These are phyloP conservation scores for Eucriotettix oculatus DNA, from an alignment of 2,888 invertebrate genomes.

Conservation along the genomic window DNA sequence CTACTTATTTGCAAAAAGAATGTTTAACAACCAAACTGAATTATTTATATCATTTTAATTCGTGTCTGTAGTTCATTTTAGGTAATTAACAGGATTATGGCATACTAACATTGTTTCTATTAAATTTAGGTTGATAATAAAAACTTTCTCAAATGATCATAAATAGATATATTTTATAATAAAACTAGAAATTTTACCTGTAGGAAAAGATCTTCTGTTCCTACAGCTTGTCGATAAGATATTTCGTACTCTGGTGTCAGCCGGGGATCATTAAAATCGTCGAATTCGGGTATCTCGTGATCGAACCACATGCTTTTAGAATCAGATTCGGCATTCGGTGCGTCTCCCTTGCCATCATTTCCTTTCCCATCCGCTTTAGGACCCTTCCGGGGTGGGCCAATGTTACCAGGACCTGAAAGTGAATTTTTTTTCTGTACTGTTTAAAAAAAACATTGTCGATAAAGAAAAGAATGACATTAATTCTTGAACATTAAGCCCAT, in stretches of 20 bases:
- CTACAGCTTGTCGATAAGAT: slow-evolving; percentile 69
- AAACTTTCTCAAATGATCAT: too few species aligned
- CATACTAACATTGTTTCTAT: too few species aligned
- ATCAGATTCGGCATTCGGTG: slow-evolving; percentile 13
- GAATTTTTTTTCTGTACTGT: background rate
- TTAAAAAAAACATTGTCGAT: too few species aligned
- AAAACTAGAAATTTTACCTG: slow-evolving; percentile 35
- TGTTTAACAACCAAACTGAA: too few species aligned
- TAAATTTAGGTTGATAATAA: too few species aligned
- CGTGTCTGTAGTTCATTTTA: too few species aligned
- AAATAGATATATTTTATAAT: background rate
- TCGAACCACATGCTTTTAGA: slow-evolving; percentile 25
- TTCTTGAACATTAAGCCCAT: too few species aligned
- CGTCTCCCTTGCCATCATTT: slow-evolving; percentile 1
- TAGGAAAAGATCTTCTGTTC: slow-evolving; percentile 71
- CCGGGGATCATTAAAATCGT: slow-evolving; percentile 35
- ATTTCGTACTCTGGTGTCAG: slow-evolving; percentile 52
- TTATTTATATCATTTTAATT: too few species aligned
- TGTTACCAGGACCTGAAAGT: slow-evolving; percentile 28
- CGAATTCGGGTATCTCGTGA: slow-evolving; percentile 14
- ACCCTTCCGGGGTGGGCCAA: slow-evolving; percentile 19
- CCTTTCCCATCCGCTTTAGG: background rate
- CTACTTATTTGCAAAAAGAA: too few species aligned
- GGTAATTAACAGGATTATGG: too few species aligned
- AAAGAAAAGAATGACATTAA: too few species aligned